These are phyloP conservation scores for Lithobates pipiens DNA, from an alignment of 2,797 vertebrate species.

Conservation along the genomic window DNA sequence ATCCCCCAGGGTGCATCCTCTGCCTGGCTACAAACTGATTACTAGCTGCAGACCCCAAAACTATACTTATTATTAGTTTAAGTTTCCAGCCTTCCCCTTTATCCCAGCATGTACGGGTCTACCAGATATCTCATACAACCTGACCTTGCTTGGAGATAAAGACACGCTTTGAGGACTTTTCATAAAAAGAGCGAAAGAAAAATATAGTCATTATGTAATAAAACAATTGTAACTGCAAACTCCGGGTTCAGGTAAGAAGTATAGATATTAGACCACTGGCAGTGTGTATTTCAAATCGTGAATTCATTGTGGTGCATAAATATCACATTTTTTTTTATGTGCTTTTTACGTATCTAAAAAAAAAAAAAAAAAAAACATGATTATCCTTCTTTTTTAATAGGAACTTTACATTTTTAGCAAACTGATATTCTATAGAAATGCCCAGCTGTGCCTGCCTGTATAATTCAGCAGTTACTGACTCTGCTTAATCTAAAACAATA, in stretches of 20 bases:
- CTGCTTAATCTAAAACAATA: constrained; percentile 2
- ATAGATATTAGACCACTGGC: constrained; percentile 58
- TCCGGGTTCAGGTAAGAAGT: constrained; percentile 61
- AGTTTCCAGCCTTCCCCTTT: constrained; percentile 77
- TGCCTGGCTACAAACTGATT: constrained; percentile 76
- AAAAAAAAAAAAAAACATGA: not conserved
- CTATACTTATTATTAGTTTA: constrained; percentile 82
- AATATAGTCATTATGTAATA: constrained; percentile 80
- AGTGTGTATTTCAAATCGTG: constrained; percentile 4
- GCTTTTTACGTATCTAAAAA: not conserved
- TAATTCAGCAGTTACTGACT: constrained; percentile 11
- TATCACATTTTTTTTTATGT: not conserved
- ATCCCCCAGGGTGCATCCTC: constrained; percentile 75
- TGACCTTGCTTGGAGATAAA: constrained; percentile 78
- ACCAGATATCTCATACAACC: constrained; percentile 68
- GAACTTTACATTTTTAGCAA: not conserved
- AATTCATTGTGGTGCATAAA: not conserved
- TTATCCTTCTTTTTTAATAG: not conserved
- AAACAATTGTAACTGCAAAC: constrained; percentile 68
- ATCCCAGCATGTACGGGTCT: constrained; percentile 75
- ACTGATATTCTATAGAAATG: not conserved
- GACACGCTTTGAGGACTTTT: constrained; percentile 74
- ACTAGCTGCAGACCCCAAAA: constrained; percentile 74
- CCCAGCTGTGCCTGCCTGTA: not conserved
- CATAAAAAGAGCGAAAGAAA: constrained; percentile 70